Evolutionary conservation across 2,888 invertebrate genomes (phyloP).

Genomic region (Enoplolaimus lenunculus): DNA sequence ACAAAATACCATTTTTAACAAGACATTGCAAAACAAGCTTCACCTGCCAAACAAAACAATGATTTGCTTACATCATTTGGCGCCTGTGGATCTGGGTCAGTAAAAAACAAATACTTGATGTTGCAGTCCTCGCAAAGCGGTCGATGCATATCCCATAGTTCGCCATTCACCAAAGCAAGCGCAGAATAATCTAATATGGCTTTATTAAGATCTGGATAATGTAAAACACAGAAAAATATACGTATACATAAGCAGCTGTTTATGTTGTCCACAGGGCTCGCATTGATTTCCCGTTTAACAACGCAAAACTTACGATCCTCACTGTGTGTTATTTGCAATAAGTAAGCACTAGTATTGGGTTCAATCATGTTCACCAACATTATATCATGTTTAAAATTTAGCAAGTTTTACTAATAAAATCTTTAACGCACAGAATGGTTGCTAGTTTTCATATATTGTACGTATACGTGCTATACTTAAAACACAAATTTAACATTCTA

Average conservation of each 20-base stretch:
- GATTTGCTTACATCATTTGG: slow-evolving; percentile 31
- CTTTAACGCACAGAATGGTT: too few relatives aligned
- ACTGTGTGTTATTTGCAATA: too few relatives aligned
- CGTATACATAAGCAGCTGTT: slow-evolving; percentile 4
- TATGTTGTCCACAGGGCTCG: neutral
- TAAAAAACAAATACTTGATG: slow-evolving; percentile 53
- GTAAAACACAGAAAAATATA: slow-evolving; percentile 19
- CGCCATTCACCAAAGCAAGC: slow-evolving; percentile 63
- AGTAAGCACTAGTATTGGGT: too few relatives aligned
- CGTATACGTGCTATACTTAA: too few relatives aligned
- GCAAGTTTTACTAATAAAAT: too few relatives aligned
- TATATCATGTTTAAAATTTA: too few relatives aligned
- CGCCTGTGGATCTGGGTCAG: slow-evolving; percentile 44
- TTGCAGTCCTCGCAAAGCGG: slow-evolving; percentile 57
- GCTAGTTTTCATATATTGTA: too few relatives aligned
- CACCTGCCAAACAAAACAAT: neutral
- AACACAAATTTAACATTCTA: too few relatives aligned
- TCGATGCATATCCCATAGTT: slow-evolving; percentile 81
- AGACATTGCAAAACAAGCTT: neutral
- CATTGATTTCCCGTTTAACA: too few relatives aligned
- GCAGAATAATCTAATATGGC: slow-evolving; percentile 57
- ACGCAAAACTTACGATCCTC: too few relatives aligned
- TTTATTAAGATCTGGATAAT: slow-evolving; percentile 58
- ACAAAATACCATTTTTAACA: too few relatives aligned
- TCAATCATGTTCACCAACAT: too few relatives aligned